These are phyloP conservation scores for Sebastes trivittatus DNA, from an alignment of 2,797 vertebrate species.

Conservation along the genomic window DNA sequence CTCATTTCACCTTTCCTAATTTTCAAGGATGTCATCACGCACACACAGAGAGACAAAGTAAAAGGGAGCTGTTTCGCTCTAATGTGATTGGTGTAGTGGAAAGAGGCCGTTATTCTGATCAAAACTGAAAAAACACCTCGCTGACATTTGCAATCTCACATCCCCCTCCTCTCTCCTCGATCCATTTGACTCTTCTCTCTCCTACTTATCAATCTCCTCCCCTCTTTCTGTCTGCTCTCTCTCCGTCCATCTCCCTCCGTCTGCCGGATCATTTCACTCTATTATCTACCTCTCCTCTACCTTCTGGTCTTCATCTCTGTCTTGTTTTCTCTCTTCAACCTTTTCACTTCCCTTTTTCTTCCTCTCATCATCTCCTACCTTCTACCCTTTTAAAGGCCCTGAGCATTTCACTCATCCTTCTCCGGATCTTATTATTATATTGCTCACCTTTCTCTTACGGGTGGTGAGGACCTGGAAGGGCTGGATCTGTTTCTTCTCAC, in stretches of 20 bases:
- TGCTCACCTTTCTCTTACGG: slow-evolving; percentile 89
- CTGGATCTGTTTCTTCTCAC: slow-evolving; percentile 90
- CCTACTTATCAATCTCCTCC: slow-evolving; percentile 41
- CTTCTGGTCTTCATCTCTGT: slow-evolving; percentile 49
- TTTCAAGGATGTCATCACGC: slow-evolving; percentile 35
- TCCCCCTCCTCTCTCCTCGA: slow-evolving; percentile 17
- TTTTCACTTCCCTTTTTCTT: slow-evolving; percentile 27
- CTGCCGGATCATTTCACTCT: slow-evolving; percentile 67
- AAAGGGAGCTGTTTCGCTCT: slow-evolving; percentile 16
- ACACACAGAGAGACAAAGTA: slow-evolving; percentile 4
- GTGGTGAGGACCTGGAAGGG: slow-evolving; percentile 94
- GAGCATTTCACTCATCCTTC: slow-evolving; percentile 9
- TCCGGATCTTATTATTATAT: background rate
- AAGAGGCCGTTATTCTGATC: slow-evolving; percentile 65
- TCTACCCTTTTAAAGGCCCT: slow-evolving; percentile 1
- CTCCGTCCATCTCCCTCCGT: slow-evolving; percentile 55
- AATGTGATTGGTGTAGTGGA: slow-evolving; percentile 62
- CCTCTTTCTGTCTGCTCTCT: slow-evolving; percentile 32
- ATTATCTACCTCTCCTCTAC: slow-evolving; percentile 54
- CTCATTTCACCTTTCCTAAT: slow-evolving; percentile 37
- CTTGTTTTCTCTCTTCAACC: slow-evolving; percentile 61
- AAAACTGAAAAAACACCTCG: slow-evolving; percentile 56
- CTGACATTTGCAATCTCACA: slow-evolving; percentile 68
- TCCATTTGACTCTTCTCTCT: slow-evolving; percentile 56
- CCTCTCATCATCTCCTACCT: slow-evolving; percentile 28